Percentiles rank a stretch among this genome's conserved stretches.
Evolutionary conservation across 23 tunicate species (phyloP).

Genomic region (Ascidia mentula): DNA sequence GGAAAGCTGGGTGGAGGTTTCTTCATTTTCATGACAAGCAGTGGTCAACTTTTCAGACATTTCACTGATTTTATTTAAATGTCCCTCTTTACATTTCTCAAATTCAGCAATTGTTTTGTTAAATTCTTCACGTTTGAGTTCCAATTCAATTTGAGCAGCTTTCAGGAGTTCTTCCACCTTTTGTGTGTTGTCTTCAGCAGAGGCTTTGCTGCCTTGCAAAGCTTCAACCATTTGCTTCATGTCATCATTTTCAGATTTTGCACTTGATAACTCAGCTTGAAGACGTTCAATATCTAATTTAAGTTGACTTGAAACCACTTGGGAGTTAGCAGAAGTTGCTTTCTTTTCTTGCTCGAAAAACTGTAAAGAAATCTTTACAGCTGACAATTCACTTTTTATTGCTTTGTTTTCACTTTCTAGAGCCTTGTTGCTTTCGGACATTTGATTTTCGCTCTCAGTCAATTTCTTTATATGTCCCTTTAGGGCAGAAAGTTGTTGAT

Average conservation of each 20-base stretch:
- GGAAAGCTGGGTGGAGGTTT: not conserved
- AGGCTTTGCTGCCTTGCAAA: not conserved
- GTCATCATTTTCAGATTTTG: not conserved
- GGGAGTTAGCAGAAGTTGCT: not conserved
- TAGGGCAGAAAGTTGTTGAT: slow-evolving; percentile 47
- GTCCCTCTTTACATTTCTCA: not conserved
- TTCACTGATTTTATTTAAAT: not conserved
- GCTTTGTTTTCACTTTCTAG: slow-evolving; percentile 38
- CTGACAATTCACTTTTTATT: slow-evolving; percentile 49
- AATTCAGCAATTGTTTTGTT: not conserved
- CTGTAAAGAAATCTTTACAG: slow-evolving; percentile 59
- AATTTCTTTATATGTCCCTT: slow-evolving; percentile 76
- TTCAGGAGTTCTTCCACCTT: not conserved
- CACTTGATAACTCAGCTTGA: not conserved
- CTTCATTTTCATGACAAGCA: slow-evolving; percentile 22
- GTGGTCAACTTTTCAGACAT: slow-evolving; percentile 17
- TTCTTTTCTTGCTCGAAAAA: slow-evolving; percentile 42
- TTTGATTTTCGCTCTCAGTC: slow-evolving; percentile 8
- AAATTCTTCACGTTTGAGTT: not conserved
- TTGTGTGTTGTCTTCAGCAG: not conserved
- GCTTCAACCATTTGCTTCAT: not conserved
- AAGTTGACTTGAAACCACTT: not conserved
- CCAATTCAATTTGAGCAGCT: not conserved
- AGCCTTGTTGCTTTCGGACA: slow-evolving; percentile 13
- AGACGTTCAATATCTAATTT: not conserved